These are phyloP conservation scores for Spodoptera exigua DNA, from an alignment of 2,888 invertebrate species.

Conservation along the genomic window DNA sequence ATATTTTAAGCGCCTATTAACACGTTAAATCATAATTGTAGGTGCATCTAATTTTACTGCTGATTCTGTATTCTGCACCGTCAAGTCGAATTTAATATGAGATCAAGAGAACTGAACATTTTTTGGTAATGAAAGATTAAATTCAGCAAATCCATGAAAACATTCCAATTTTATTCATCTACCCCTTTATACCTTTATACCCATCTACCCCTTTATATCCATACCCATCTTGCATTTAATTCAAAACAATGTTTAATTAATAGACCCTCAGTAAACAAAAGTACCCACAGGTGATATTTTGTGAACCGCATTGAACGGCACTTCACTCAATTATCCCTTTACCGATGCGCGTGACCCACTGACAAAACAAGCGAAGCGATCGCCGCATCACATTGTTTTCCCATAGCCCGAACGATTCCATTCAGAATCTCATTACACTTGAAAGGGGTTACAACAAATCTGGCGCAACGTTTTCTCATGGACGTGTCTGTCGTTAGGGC, in stretches of 20 bases:
- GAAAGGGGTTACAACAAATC: slow-evolving; percentile 86
- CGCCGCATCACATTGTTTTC: slow-evolving; percentile 82
- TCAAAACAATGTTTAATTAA: slow-evolving; percentile 16
- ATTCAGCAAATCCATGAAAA: no score
- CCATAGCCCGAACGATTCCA: slow-evolving; percentile 84
- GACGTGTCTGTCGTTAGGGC: slow-evolving; percentile 88
- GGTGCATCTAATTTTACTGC: neutral
- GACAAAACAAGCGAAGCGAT: slow-evolving; percentile 78
- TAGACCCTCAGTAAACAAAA: slow-evolving; percentile 12
- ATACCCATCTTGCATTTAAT: no score
- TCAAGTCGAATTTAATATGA: neutral
- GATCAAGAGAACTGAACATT: no score
- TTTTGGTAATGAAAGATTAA: no score
- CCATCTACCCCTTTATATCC: no score
- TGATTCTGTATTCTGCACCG: neutral
- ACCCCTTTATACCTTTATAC: no score
- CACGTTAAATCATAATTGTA: slow-evolving; percentile 29
- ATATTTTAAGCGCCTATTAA: slow-evolving; percentile 39
- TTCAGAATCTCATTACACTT: slow-evolving; percentile 89
- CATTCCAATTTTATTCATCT: no score
- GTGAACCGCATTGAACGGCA: slow-evolving; percentile 51
- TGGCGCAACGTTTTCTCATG: slow-evolving; percentile 88
- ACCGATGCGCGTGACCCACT: slow-evolving; percentile 80
- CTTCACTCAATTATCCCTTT: slow-evolving; percentile 63
- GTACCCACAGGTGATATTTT: slow-evolving; percentile 33